Percentiles rank a stretch among this genome's conserved stretches.
Conservation (phyloP, 2,113 vertebrate species). For the Meriones unguiculatus region DNA sequence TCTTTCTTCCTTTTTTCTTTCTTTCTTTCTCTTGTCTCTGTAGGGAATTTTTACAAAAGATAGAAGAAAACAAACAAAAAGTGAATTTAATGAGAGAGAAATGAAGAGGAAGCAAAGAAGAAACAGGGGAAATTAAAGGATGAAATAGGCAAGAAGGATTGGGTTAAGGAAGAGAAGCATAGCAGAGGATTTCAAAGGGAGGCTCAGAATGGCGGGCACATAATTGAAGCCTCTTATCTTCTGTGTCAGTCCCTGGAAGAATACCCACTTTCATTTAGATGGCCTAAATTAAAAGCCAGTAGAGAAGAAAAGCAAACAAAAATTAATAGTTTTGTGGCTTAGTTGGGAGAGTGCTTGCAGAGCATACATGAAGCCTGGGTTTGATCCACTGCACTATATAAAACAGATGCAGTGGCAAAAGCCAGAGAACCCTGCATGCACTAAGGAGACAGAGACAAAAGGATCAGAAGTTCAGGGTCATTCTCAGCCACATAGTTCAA, state of each 20-base stretch:
- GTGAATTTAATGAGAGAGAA: background rate
- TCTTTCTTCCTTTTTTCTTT: no score
- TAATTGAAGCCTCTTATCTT: background rate
- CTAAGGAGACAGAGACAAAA: background rate
- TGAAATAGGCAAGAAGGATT: slow-evolving; percentile 5
- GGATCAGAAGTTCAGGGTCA: background rate
- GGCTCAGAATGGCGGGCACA: background rate
- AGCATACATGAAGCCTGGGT: background rate
- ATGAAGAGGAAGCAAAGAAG: background rate
- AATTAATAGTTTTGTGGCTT: background rate
- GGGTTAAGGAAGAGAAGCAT: background rate
- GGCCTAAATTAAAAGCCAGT: slow-evolving; percentile 13
- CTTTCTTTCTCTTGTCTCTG: background rate
- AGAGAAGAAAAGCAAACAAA: slow-evolving; percentile 3
- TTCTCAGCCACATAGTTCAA: background rate
- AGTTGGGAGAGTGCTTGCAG: background rate
- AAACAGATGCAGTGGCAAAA: background rate
- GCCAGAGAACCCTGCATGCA: background rate
- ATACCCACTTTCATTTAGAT: background rate
- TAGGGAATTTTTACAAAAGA: background rate
- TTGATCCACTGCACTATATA: background rate
- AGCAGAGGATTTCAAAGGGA: background rate
- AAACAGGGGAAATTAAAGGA: background rate
- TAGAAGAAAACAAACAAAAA: background rate
- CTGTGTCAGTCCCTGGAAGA: background rate